phyloP scores from a whole-genome alignment of 2,888 invertebrate genomes.

The Macaria liturata region DNA sequence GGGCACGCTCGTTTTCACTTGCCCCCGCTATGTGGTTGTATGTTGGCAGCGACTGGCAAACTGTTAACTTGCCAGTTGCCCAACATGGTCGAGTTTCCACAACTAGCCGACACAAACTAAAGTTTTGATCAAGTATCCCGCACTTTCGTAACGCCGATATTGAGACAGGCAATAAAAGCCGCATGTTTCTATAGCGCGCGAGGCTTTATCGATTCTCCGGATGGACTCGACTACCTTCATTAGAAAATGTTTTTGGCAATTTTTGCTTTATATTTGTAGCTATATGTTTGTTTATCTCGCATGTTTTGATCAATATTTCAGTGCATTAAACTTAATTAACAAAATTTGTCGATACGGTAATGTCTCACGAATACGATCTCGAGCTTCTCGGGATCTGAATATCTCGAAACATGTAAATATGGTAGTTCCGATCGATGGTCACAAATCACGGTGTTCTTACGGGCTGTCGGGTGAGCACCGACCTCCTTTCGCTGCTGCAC shows the following conservation, averaged over 20 bases:
- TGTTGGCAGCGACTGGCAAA: slow-evolving; percentile 30
- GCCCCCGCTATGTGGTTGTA: slow-evolving; percentile 42
- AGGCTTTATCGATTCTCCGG: no score
- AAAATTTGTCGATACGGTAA: slow-evolving; percentile 31
- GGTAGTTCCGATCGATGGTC: slow-evolving; percentile 25
- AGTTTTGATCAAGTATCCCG: slow-evolving; percentile 42
- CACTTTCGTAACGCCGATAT: slow-evolving; percentile 48
- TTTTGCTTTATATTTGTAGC: no score
- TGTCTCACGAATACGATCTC: slow-evolving; percentile 63
- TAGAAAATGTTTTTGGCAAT: not conserved
- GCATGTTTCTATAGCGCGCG: not conserved
- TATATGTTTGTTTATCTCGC: no score
- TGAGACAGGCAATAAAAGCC: slow-evolving; percentile 6
- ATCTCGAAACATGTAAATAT: not conserved
- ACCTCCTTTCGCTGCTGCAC: slow-evolving; percentile 81
- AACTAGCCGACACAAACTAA: slow-evolving; percentile 32
- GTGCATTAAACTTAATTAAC: no score
- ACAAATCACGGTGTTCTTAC: slow-evolving; percentile 67
- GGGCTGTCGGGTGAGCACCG: slow-evolving; percentile 63
- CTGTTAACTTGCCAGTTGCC: slow-evolving; percentile 34
- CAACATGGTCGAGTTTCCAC: slow-evolving; percentile 35
- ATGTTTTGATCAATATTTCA: no score
- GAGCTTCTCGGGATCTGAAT: slow-evolving; percentile 51
- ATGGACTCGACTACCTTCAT: slow-evolving; percentile 2
- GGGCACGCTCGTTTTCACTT: slow-evolving; percentile 57